phyloP scores from a whole-genome alignment of 2,888 invertebrate genomes.

The Leucoma salicis region DNA sequence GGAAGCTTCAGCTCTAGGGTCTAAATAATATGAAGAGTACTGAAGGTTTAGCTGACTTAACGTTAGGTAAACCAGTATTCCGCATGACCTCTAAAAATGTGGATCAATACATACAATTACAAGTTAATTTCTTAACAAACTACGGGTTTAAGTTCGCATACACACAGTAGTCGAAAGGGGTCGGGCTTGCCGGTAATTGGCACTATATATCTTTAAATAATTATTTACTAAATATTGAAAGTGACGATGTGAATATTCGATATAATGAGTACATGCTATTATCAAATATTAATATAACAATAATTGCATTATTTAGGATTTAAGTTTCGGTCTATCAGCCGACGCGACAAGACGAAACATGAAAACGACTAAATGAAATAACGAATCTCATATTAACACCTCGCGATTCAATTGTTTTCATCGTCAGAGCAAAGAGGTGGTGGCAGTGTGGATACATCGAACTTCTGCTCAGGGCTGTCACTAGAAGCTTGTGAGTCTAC shows the following conservation, averaged over 20 bases:
- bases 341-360: constrained; percentile 39
- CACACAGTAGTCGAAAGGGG: constrained; percentile 55
- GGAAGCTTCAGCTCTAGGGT: constrained; percentile 42
- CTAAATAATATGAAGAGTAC: constrained; percentile 22
- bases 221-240: constrained; percentile 64
- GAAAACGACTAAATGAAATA: constrained; percentile 45
- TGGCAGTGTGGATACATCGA: constrained; percentile 89
- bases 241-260: constrained; percentile 64
- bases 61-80: constrained; percentile 22
- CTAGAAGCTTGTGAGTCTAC: constrained; percentile 84
- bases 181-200: constrained; percentile 64
- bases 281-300: constrained; percentile 61
- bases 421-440: constrained; percentile 89
- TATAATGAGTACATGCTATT: constrained; percentile 63
- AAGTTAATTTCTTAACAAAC: constrained; percentile 62
- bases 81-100: constrained; percentile 35
- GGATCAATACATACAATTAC: constrained; percentile 60
- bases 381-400: constrained; percentile 36
- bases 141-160: constrained; percentile 58
- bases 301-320: constrained; percentile 63
- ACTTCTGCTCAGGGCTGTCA: constrained; percentile 87
- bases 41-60: constrained; percentile 23
- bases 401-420: constrained; percentile 81
- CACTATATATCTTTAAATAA: constrained; percentile 58
- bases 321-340: constrained; percentile 48